Conservation (phyloP, 1,140 invertebrate species). For the Orius laevigatus region DNA sequence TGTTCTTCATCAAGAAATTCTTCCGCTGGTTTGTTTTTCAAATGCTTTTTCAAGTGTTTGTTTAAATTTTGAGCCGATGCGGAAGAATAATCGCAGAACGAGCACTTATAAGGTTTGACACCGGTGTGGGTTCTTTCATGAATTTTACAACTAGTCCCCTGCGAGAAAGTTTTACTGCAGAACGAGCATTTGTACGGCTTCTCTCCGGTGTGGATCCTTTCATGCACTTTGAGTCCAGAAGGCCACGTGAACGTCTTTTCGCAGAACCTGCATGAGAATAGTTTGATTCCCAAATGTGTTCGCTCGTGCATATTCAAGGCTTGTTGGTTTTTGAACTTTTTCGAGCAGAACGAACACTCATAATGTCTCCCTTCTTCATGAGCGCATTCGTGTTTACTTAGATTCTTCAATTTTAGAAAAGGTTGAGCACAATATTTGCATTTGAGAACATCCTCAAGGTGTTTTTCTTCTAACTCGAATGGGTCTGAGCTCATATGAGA, state of each 20-base stretch:
- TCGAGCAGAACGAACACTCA: slow-evolving; percentile 55
- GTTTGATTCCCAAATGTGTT: slow-evolving; percentile 56
- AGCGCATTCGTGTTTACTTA: no score
- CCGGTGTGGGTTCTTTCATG: slow-evolving; percentile 37
- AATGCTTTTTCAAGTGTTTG: slow-evolving; percentile 5
- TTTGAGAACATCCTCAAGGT: no score
- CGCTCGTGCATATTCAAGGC: slow-evolving; percentile 51
- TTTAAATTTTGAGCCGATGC: slow-evolving; percentile 1
- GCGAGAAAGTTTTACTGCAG: slow-evolving; percentile 34
- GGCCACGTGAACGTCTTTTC: slow-evolving; percentile 57
- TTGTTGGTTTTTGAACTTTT: slow-evolving; percentile 52
- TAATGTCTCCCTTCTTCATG: slow-evolving; percentile 24
- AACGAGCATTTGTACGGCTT: slow-evolving; percentile 43
- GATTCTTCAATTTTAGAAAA: no score
- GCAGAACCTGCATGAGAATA: slow-evolving; percentile 52
- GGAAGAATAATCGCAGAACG: slow-evolving; percentile 26
- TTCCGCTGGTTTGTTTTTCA: background rate
- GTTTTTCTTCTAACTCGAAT: no score
- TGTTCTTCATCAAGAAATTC: background rate
- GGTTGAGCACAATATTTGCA: no score
- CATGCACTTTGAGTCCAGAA: slow-evolving; percentile 46
- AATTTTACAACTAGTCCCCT: slow-evolving; percentile 31
- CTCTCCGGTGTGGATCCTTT: slow-evolving; percentile 44
- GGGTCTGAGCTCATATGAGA: no score
- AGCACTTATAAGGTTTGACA: slow-evolving; percentile 32